These are phyloP conservation scores for Eupeodes corollae DNA, from an alignment of 1,140 invertebrate species.

Conservation along the genomic window DNA sequence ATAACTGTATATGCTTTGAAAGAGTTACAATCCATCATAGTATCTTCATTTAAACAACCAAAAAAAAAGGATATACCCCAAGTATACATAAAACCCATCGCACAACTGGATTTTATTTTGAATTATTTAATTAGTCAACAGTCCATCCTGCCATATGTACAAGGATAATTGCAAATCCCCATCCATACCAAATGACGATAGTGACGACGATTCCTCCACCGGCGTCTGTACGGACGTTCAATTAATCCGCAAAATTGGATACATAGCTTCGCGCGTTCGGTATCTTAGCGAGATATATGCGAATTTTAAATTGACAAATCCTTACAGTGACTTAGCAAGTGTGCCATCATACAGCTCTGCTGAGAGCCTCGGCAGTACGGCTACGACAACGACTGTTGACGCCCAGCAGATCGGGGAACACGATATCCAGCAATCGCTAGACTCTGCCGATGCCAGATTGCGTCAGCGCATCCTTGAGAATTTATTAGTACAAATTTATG, in stretches of 20 bases:
- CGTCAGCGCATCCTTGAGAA: conserved; percentile 27
- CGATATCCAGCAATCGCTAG: conserved; percentile 3
- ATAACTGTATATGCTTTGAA: too few relatives aligned
- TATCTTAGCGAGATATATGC: conserved; percentile 28
- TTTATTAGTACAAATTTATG: conserved; percentile 31
- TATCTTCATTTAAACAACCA: too few relatives aligned
- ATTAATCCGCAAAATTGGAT: conserved; percentile 28
- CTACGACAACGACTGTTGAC: conserved; percentile 18
- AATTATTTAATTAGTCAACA: too few relatives aligned
- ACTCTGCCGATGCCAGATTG: conserved; percentile 8
- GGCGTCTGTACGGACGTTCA: conserved; percentile 21
- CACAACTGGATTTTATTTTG: too few relatives aligned
- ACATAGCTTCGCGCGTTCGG: conserved; percentile 30
- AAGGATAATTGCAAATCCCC: too few relatives aligned
- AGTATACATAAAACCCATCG: too few relatives aligned
- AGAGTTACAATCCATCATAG: too few relatives aligned
- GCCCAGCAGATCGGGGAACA: conserved; percentile 20
- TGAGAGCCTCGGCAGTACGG: too few relatives aligned
- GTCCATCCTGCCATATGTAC: too few relatives aligned
- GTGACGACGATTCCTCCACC: conserved; percentile 5
- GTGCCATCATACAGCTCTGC: not conserved
- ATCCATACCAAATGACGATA: not conserved
- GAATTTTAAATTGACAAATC: conserved; percentile 27
- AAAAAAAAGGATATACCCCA: too few relatives aligned
- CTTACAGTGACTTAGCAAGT: conserved; percentile 18